phyloP scores from a whole-genome alignment of 2,797 vertebrate species.

The Nasua narica region DNA sequence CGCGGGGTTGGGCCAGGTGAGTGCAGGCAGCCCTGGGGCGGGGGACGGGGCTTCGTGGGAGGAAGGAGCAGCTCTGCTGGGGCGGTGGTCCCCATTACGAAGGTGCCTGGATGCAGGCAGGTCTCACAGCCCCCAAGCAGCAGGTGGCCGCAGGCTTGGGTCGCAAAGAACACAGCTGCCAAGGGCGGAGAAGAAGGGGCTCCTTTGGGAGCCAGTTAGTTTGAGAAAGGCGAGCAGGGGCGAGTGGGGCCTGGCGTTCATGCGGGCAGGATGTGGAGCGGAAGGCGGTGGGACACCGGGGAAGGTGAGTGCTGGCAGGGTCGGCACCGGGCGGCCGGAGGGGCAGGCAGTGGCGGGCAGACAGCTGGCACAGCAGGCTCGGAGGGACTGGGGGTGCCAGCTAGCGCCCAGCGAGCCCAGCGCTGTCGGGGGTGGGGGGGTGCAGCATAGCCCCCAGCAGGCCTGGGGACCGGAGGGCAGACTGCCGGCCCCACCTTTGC shows the following conservation, averaged over 20 bases:
- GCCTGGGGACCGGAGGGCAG: neutral
- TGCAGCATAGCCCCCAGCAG: neutral
- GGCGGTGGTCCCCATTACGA: too few relatives aligned
- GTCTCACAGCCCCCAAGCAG: neutral
- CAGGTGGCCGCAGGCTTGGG: too few relatives aligned
- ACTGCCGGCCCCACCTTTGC: neutral
- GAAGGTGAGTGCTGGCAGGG: neutral
- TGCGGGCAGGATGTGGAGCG: rapidly evolving
- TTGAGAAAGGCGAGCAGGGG: neutral
- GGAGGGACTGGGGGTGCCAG: neutral
- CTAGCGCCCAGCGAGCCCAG: neutral
- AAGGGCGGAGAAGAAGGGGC: neutral
- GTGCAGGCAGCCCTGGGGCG: neutral
- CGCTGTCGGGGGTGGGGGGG: too few relatives aligned
- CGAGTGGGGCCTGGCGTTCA: neutral
- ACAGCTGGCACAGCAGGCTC: neutral
- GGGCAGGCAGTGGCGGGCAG: rapidly evolving
- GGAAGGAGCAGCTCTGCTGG: neutral
- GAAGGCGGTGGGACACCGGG: neutral
- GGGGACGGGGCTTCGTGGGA: rapidly evolving
- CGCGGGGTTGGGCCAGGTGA: neutral
- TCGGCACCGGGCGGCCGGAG: rapidly evolving
- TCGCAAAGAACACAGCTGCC: too few relatives aligned
- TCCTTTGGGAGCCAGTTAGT: neutral
- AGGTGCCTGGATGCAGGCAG: neutral